These are phyloP conservation scores for Nycticorax nycticorax DNA, from an alignment of 2,113 vertebrate species.

Conservation along the genomic window DNA sequence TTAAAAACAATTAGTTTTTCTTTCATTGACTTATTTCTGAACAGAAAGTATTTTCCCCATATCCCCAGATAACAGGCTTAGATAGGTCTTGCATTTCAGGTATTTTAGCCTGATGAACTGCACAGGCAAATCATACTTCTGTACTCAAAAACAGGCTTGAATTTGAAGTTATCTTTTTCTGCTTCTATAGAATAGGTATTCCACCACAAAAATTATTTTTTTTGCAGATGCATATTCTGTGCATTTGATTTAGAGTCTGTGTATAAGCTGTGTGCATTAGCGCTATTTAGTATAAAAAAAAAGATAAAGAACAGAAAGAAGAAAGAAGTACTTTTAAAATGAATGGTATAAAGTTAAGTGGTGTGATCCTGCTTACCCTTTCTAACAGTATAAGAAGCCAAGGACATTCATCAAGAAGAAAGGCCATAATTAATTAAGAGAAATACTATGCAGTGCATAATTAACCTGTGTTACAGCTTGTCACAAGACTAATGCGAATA, in stretches of 20 bases:
- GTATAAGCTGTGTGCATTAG: neutral
- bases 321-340: neutral
- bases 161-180: neutral
- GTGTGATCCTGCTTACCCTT: neutral
- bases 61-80: neutral
- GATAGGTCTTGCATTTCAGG: neutral
- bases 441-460: neutral
- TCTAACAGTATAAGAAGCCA: neutral
- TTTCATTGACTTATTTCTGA: neutral
- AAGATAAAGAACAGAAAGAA: neutral
- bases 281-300: neutral
- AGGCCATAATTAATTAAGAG: neutral
- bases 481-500: neutral
- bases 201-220: neutral
- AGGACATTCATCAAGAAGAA: slow-evolving; percentile 3
- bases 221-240: neutral
- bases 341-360: neutral
- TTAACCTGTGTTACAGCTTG: slow-evolving; percentile 19
- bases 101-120: neutral
- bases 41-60: neutral
- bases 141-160: neutral
- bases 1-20: neutral
- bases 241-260: neutral
- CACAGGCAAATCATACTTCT: neutral
- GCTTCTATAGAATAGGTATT: neutral